A percentile compares a stretch with the other conserved stretches of the same genome.
Evolutionary conservation across 1,140 invertebrate genomes (phyloP).

Genomic region (Aphaenogaster rudis): DNA sequence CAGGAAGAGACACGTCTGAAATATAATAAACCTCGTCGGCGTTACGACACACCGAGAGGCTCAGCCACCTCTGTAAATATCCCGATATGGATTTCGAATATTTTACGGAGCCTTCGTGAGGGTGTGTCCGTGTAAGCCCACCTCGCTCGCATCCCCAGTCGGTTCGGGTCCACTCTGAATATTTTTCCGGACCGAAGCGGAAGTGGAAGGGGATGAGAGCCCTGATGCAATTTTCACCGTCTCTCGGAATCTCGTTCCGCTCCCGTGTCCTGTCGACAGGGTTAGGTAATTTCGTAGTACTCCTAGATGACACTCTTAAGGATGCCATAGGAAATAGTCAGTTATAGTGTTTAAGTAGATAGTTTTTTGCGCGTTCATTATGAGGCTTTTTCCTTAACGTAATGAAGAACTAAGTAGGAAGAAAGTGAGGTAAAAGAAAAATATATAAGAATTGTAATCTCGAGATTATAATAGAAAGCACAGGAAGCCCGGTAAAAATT

Average conservation of each 20-base stretch:
- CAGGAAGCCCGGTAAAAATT: neutral
- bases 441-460: neutral
- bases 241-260: slow-evolving; percentile 68
- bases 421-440: neutral
- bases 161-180: slow-evolving; percentile 69
- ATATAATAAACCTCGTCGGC: slow-evolving; percentile 74
- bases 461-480: neutral
- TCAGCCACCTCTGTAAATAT: slow-evolving; percentile 73
- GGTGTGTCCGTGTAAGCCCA: slow-evolving; percentile 12
- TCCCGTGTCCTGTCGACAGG: slow-evolving; percentile 47
- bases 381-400: neutral
- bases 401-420: neutral
- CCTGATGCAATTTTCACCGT: slow-evolving; percentile 73
- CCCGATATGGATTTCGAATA: slow-evolving; percentile 76
- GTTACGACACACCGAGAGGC: slow-evolving; percentile 62
- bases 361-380: neutral
- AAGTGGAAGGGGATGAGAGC: slow-evolving; percentile 23
- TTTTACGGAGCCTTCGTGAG: slow-evolving; percentile 57
- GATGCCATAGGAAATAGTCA: slow-evolving; percentile 60
- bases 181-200: slow-evolving; percentile 65
- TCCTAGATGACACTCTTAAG: slow-evolving; percentile 15
- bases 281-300: slow-evolving; percentile 63
- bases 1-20: slow-evolving; percentile 71
- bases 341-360: slow-evolving; percentile 32
- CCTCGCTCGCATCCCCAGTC: slow-evolving; percentile 13